A percentile compares a stretch with the other conserved stretches of the same genome.
phyloP scores from a whole-genome alignment of 2,113 vertebrate genomes.

The Aepyceros melampus region DNA sequence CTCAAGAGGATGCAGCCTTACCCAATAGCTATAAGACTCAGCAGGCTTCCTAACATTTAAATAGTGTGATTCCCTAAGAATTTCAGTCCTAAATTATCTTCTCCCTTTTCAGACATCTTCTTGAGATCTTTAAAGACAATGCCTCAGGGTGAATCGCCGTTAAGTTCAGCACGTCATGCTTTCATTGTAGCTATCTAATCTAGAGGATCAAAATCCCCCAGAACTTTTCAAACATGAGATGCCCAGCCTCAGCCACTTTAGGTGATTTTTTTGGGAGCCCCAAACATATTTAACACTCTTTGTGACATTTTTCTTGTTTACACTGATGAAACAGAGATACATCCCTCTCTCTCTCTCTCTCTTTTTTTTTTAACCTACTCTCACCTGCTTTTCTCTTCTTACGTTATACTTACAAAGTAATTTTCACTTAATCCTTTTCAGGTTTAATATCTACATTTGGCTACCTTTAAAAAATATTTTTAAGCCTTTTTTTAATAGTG shows the following conservation, averaged over 20 bases:
- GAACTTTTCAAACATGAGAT: background rate
- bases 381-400: background rate
- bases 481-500: background rate
- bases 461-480: background rate
- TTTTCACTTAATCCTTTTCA: background rate
- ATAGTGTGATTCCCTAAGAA: background rate
- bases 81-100: background rate
- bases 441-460: background rate
- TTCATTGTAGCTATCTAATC: background rate
- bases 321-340: background rate
- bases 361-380: background rate
- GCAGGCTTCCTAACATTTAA: background rate
- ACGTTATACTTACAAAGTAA: background rate
- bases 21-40: background rate
- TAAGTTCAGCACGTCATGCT: background rate
- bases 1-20: slow-evolving; percentile 7
- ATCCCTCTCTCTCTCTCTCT: background rate
- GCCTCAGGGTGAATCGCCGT: background rate
- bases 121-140: background rate
- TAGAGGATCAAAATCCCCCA: background rate
- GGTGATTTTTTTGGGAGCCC: background rate
- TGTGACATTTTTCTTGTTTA: background rate
- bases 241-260: background rate
- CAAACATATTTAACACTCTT: background rate
- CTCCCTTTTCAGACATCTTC: background rate